Percentiles rank a stretch among this genome's conserved stretches.
Conservation (phyloP, 2,113 vertebrate genomes). For the Orientallactaga bullata region DNA sequence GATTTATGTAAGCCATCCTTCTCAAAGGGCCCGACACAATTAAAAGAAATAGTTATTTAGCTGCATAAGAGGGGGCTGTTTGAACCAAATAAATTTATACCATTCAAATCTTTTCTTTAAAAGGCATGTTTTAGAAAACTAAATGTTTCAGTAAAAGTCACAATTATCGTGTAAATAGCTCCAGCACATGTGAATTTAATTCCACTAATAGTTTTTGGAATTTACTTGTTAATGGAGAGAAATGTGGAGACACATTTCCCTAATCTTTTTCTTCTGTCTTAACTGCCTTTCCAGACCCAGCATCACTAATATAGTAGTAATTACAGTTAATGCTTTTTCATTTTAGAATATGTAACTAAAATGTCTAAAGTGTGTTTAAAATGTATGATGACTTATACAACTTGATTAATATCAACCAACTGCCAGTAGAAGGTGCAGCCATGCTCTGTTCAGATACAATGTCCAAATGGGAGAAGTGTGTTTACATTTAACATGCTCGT, state of each 20-base stretch:
- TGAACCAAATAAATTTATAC: slow-evolving; percentile 39
- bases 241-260: not conserved
- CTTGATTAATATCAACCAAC: slow-evolving; percentile 4
- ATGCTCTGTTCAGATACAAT: not conserved
- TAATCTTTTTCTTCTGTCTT: not conserved
- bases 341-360: slow-evolving; percentile 24
- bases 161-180: slow-evolving; percentile 11
- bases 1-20: slow-evolving; percentile 57
- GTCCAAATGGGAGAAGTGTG: not conserved
- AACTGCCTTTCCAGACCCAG: slow-evolving; percentile 4
- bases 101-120: not conserved
- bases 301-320: not conserved
- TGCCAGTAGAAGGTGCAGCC: not conserved
- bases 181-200: not conserved
- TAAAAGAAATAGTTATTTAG: not conserved
- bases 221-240: slow-evolving; percentile 11
- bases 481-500: not conserved
- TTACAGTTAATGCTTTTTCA: not conserved
- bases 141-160: slow-evolving; percentile 47
- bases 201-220: not conserved
- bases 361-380: slow-evolving; percentile 26
- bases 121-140: not conserved
- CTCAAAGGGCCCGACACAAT: not conserved
- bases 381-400: not conserved
- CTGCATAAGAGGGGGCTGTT: not conserved